Conservation (phyloP, 1,140 invertebrate genomes). For the Drosophila sp. region DNA sequence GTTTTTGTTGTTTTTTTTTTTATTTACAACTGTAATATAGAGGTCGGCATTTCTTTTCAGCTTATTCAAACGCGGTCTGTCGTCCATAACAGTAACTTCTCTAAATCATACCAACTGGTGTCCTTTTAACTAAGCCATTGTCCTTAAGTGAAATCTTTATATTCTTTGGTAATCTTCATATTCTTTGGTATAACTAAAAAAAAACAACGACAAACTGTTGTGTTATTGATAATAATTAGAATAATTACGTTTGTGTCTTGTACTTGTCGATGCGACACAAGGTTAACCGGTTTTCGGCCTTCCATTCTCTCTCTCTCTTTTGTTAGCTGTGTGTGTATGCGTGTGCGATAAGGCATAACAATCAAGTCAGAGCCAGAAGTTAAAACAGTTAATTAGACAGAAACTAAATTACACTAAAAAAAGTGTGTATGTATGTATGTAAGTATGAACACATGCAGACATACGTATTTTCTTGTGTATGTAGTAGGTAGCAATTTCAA, state of each 20-base stretch:
- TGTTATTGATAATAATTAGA: constrained; percentile 27
- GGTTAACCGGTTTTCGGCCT: constrained; percentile 55
- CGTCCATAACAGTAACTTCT: background rate
- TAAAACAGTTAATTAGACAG: constrained; percentile 15
- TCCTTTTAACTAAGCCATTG: background rate
- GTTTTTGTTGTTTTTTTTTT: constrained; percentile 17
- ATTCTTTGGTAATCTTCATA: constrained; percentile 21
- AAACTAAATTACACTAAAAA: background rate
- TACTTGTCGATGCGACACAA: constrained; percentile 47
- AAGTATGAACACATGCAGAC: too few relatives aligned
- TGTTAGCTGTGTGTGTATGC: constrained; percentile 12
- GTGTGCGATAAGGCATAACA: constrained; percentile 12
- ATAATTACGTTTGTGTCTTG: constrained; percentile 37
- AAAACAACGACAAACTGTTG: background rate
- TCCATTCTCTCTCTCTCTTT: background rate
- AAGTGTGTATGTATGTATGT: background rate
- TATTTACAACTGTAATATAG: background rate
- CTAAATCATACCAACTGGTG: background rate
- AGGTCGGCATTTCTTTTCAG: constrained; percentile 3
- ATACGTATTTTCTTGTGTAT: too few relatives aligned
- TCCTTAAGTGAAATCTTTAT: constrained; percentile 12
- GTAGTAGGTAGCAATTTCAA: too few relatives aligned
- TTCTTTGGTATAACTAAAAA: background rate
- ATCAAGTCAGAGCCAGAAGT: constrained; percentile 11
- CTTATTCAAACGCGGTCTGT: background rate